Base-by-base conservation (phyloP, 2,113 vertebrate species). In the Fukomys damarensis region DNA sequence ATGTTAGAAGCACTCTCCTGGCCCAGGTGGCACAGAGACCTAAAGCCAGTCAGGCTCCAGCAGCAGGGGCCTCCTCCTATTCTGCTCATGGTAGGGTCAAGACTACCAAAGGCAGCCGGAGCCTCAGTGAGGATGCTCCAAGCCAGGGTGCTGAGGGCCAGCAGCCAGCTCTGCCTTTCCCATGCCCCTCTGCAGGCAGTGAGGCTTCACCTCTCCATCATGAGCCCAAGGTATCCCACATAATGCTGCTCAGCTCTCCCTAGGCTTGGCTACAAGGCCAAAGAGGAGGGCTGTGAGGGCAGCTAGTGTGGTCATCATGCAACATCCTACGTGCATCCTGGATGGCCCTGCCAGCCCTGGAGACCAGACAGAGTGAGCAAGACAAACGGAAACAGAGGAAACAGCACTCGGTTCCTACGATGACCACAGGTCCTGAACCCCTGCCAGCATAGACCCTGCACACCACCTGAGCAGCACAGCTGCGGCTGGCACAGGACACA, bases 21-120 rank as follows among this genome's bases (percentile, higher is more conserved):
- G 38, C 19, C 19, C 6, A 2, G 0, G 1, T 19, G 9, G 49
- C 63, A 11, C 58, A 0, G 0, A 10, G 28, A 79, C 85, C 86
- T 35, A 14, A 54, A 35, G 20, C 19, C 38, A 20, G 63, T 9
- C 26, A 10, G 43, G 20, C 52, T 41, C 41, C 49, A 26, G 49
- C 35, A 24, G 56, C 52, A 13, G 8, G 24, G 28, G 63, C 54
- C 58, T 30, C 52, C 5, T 7, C 26, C 41, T 43, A 49, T 63
- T 54, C 41, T 43, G 38, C 14, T 43, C 20, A 43, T 41, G 4
- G 32, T 13, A 49, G 17, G 1, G 9, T 30, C 22, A 24, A 41
- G 0, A 79, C 70, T 56, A 80, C 49, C 6, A n/a, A n/a, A n/a
- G n/a, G 7, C 52, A 14, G 58, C 49, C 30, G 0, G 5, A 35